Base-by-base conservation (phyloP, 2,113 vertebrate genomes). In the Herpailurus yagouaroundi region DNA sequence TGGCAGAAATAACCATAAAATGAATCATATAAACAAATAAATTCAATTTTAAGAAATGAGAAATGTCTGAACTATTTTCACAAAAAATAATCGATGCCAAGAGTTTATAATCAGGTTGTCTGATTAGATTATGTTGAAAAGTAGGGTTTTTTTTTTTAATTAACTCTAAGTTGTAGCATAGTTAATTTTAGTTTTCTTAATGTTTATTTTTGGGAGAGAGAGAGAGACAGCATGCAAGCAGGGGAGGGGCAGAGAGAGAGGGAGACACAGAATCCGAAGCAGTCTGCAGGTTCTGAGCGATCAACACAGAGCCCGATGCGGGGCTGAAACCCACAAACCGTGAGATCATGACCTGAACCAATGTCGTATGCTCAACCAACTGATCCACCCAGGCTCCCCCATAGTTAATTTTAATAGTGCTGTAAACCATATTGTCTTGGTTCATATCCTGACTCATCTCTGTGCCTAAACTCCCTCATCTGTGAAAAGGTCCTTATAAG, bases 21-120 rank as follows among this genome's bases (percentile, higher is more conserved):
- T 55, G 57, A 95, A 94, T 52, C 41, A 89, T 19, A 63, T 82
- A 92, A 48, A 83, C 77, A 66, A 92, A 13, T 50, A 1, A 7
- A 60, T 82, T 97, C 8, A 66, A 3, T 81, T 93, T 96, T 76
- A 91, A 60, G 2, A 95, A 36, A 64, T 36, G 64, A 96, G 33
- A 66, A 60, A 89, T 74, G 60, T 68, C 36, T 89, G 2, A 38
- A 55, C 19, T 63, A 4, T 95, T 92, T 81, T 86, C 18, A 60
- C 66, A 89, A 48, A 66, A 19, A 84, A 57, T 31, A 89, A 79
- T 36, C 5, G 55, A 55, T 97, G 12, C 55, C 19, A 29, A 79
- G 31, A 81, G n/a, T 86, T 95, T 92, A 60, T 55, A 77, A 29
- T 57, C 8, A 38, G 29, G 10, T 69, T 93, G 6, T n/a, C 2